Percentiles rank a stretch among this genome's conserved stretches.
These are phyloP conservation scores for Malthinus flaveolus DNA, from an alignment of 2,888 invertebrate species.

Conservation along the genomic window DNA sequence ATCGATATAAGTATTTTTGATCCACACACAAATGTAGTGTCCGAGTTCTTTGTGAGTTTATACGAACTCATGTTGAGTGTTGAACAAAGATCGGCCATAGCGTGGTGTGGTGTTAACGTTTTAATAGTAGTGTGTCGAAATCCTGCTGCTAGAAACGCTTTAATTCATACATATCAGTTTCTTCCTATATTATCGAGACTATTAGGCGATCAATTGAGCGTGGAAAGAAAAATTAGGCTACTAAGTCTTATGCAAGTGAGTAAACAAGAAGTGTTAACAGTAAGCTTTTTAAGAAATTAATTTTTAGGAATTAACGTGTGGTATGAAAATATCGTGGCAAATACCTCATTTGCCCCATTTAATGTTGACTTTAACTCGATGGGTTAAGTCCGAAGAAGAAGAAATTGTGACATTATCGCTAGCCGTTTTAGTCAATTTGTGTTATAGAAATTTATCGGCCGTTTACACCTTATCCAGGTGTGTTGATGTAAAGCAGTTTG, in stretches of 20 bases:
- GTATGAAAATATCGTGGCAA: slow-evolving; percentile 79
- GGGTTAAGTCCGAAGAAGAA: slow-evolving; percentile 62
- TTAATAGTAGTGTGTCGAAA: slow-evolving; percentile 66
- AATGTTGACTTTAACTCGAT: slow-evolving; percentile 68
- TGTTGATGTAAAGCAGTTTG: slow-evolving; percentile 70
- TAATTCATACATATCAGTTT: slow-evolving; percentile 73
- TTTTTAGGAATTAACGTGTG: slow-evolving; percentile 74
- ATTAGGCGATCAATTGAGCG: slow-evolving; percentile 62
- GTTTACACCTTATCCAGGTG: slow-evolving; percentile 73
- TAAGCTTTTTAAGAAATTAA: slow-evolving; percentile 4
- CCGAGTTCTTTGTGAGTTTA: slow-evolving; percentile 69
- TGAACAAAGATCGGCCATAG: slow-evolving; percentile 60
- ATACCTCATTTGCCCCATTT: slow-evolving; percentile 73
- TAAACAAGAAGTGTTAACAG: not conserved
- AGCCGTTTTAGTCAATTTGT: slow-evolving; percentile 76
- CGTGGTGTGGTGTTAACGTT: slow-evolving; percentile 70
- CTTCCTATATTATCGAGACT: slow-evolving; percentile 66
- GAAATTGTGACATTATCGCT: slow-evolving; percentile 61
- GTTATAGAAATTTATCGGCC: slow-evolving; percentile 77
- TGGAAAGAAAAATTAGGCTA: slow-evolving; percentile 66
- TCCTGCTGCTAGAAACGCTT: slow-evolving; percentile 62
- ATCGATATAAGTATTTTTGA: slow-evolving; percentile 69
- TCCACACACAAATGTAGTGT: slow-evolving; percentile 64
- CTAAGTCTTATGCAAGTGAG: slow-evolving; percentile 66
- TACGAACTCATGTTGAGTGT: slow-evolving; percentile 66